Base-by-base conservation (phyloP, 2,888 invertebrate genomes). In the Euproctis similis region DNA sequence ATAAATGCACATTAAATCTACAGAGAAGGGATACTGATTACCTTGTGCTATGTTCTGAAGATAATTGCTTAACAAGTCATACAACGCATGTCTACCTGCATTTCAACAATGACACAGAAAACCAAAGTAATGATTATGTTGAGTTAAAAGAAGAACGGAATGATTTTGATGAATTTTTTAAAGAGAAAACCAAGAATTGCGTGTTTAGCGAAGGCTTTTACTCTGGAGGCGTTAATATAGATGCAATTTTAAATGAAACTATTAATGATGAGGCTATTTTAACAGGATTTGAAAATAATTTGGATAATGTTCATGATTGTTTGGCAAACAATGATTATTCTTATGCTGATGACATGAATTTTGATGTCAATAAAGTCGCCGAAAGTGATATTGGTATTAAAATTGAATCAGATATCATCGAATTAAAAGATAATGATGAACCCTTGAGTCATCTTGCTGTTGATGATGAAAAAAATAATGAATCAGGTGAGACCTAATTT, bases 1-100 rank as follows among this genome's bases (percentile, higher is more conserved):
- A 81, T 49, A 72, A 66, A 36, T 71, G 70, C 0, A 65, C 69
- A n/a, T 38, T 75, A 4, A 73, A 75, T 19, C 39, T 80, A 2
- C 72, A 77, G 39, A 53, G 47, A 33, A 72, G 54, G 17, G 59
- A 72, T 12, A 42, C 58, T 3, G 65, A 76, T 31, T 39, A 58
- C 1, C 39, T 61, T 1, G 57, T 64, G 1, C 24, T 78, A 3
- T 80, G 80, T 24, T 34, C 62, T 0, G 69, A 78, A 16, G 67
- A 72, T n/a, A 30, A 36, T 0, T 81, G 78, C 14, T n/a, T 40
- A 2, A 40, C 49, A n/a, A 50, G 26, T 24, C 43, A 23, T 26
- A 26, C 21, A 18, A 42, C 31, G 28, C 34, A 46, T 8, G 2
- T 32, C 1, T 24, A 30, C 11, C 25, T 19, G 2, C 27, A 17